These are phyloP conservation scores for Drosophila falleni DNA, from an alignment of 2,888 invertebrate genomes.

Conservation along the genomic window DNA sequence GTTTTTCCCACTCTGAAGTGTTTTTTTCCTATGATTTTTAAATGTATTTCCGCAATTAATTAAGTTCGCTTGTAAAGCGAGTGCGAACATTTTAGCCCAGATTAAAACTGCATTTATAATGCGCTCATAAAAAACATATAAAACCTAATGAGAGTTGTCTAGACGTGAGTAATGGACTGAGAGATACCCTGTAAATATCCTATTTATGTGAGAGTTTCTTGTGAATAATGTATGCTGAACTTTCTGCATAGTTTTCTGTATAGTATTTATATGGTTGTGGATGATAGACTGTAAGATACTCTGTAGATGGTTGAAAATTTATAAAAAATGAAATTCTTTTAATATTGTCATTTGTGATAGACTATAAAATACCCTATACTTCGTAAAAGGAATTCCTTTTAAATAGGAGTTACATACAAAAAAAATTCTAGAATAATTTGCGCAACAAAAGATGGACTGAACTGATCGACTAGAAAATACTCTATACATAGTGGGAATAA, in stretches of 20 bases:
- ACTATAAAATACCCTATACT: neutral
- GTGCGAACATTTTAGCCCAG: constrained; percentile 45
- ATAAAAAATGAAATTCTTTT: too few relatives aligned
- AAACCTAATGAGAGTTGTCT: constrained; percentile 15
- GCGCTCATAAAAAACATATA: constrained; percentile 21
- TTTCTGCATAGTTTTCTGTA: neutral
- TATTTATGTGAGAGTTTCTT: neutral
- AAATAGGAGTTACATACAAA: neutral
- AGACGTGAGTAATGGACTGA: neutral
- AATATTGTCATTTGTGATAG: too few relatives aligned
- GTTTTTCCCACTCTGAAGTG: neutral
- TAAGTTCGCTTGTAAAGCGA: constrained; percentile 40
- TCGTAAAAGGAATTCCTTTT: too few relatives aligned
- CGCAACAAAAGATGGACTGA: neutral
- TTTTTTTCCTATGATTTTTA: constrained; percentile 27
- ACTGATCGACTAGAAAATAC: neutral
- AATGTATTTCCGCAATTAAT: constrained; percentile 47
- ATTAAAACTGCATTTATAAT: constrained; percentile 63
- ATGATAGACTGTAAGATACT: neutral
- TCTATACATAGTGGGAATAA: neutral
- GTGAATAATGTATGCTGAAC: neutral
- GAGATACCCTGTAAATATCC: neutral
- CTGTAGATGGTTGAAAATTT: neutral
- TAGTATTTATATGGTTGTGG: neutral
- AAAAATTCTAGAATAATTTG: neutral